These are phyloP conservation scores for Fundulus diaphanus DNA, from an alignment of 2,797 vertebrate species.

Conservation along the genomic window DNA sequence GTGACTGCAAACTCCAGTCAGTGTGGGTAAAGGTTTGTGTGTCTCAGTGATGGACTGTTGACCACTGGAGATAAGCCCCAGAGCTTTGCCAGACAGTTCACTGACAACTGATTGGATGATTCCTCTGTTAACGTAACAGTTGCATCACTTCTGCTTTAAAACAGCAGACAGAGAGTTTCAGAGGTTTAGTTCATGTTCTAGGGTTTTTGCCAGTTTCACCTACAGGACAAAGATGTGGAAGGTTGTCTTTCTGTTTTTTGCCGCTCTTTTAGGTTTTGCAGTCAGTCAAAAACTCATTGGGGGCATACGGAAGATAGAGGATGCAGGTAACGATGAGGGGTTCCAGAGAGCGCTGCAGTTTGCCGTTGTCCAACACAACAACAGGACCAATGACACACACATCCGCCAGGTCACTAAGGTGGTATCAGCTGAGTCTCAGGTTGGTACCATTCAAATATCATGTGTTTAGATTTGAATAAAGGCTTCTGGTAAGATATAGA, in stretches of 20 bases:
- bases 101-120: not conserved
- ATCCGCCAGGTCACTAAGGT: not conserved
- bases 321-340: not conserved
- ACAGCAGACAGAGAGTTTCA: not conserved
- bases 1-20: no score
- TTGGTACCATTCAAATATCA: no score
- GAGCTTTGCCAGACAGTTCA: no score
- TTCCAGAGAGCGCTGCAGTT: constrained; percentile 13
- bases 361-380: constrained; percentile 6
- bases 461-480: not conserved
- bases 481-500: not conserved
- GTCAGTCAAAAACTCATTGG: no score
- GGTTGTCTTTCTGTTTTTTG: not conserved
- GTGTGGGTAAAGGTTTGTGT: no score
- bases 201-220: not conserved
- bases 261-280: constrained; percentile 1
- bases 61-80: not conserved
- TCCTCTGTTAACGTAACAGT: not conserved
- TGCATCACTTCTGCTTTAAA: not conserved
- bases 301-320: not conserved
- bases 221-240: constrained; percentile 1
- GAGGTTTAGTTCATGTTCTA: no score
- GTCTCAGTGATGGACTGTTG: not conserved
- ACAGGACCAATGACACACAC: constrained; percentile 1
- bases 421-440: constrained; percentile 5